Evolutionary conservation across 2,797 vertebrate genomes (phyloP), one percentile per base, ranked within the genome.

Genomic region (Spinibarbus caldwelli): DNA sequence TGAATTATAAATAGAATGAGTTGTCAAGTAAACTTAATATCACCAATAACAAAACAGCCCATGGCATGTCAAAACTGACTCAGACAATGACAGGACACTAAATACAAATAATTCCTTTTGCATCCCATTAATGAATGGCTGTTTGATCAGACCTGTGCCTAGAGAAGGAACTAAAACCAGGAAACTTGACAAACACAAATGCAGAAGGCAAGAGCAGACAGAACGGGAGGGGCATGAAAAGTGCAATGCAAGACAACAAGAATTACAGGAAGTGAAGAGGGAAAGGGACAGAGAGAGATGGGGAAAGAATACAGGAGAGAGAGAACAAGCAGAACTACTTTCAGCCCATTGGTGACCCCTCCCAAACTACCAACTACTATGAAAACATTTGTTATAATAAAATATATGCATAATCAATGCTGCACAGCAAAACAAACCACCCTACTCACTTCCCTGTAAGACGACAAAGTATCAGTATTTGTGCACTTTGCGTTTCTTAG

Each of bases 231-330:
- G 93, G 90, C 90, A 89, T 90, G 84, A 67, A 83, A 88, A 64
- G 87, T 79, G 82, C 75, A 83, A 59, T 90, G 91, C 91, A 93
- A 92, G 92, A 93, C 29, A 94, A 94, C 94, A 90, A 94, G 94
- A 95, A 95, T 95, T 95, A 95, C 94, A 94, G 94, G 95, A 95
- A 95, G 93, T 94, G 92, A 86, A 92, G 90, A 93, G 84, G 87
- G 73, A 89, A 88, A 85, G 83, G 87, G 80, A 83, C n/a, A n/a
- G 86, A 83, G 84, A 78, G 80, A 68, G 86, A 83, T 59, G 64
- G 34, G 73, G 78, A 82, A 79, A 75, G 31, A 23, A 45, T 17
- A 64, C 26, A 68, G 34, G 62, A 76, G 83, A 77, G 83, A 82
- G 73, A 75, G 43, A 82, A 90, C 87, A 78, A 87, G 87, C 80